These are phyloP conservation scores for Periparus ater DNA, from an alignment of 2,797 vertebrate species.

Conservation along the genomic window DNA sequence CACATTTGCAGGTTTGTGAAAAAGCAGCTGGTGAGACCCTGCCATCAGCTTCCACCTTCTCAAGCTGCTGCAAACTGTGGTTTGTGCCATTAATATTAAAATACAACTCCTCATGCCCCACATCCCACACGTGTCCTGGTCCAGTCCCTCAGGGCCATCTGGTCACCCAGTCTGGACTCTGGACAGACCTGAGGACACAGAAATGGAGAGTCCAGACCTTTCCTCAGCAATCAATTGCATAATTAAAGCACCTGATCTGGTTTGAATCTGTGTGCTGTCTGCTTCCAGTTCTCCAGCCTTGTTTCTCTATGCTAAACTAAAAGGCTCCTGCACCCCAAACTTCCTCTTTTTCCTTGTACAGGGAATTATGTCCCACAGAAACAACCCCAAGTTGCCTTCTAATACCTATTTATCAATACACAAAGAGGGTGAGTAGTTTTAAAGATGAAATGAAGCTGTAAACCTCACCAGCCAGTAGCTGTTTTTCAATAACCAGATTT, in stretches of 20 bases:
- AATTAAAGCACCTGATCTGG: not conserved
- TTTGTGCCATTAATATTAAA: not conserved
- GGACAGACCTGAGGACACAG: not conserved
- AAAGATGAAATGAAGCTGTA: not conserved
- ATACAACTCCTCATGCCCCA: not conserved
- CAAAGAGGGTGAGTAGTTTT: not conserved
- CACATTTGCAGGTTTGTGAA: not conserved
- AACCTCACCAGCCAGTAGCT: not conserved
- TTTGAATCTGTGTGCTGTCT: not conserved
- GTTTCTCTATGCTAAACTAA: not conserved
- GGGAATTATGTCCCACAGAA: not conserved
- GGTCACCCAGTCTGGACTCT: not conserved
- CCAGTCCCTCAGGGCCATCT: not conserved
- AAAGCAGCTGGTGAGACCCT: not conserved
- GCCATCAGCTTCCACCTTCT: not conserved
- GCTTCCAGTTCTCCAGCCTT: not conserved
- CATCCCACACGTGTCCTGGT: fast-evolving
- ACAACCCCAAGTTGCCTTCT: not conserved
- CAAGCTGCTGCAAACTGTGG: not conserved
- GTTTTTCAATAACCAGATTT: not conserved
- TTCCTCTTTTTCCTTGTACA: not conserved
- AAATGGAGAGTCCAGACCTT: not conserved
- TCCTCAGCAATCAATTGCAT: fast-evolving
- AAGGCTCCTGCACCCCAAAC: not conserved
- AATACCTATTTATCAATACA: not conserved